Percentiles rank a stretch among this genome's conserved stretches.
phyloP scores from a whole-genome alignment of 2,888 invertebrate species.

The Andrena fulva region DNA sequence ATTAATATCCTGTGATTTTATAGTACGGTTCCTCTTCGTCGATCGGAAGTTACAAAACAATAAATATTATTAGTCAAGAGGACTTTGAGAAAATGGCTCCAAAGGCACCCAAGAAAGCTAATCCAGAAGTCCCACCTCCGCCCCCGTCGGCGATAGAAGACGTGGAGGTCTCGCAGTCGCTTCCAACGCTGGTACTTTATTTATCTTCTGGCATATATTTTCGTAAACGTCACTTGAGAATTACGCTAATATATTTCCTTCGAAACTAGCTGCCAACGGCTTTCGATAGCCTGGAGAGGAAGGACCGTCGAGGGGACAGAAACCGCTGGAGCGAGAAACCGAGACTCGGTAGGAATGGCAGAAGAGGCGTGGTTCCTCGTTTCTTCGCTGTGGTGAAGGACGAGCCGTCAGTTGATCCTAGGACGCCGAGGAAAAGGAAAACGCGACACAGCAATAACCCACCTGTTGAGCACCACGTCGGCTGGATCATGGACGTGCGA shows the following conservation, averaged over 20 bases:
- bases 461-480: conserved; percentile 97
- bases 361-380: conserved; percentile 89
- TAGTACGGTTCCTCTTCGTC: conserved; percentile 85
- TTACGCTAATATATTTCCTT: not conserved
- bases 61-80: conserved; percentile 95
- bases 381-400: conserved; percentile 98
- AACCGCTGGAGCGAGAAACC: conserved; percentile 74
- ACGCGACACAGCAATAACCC: conserved; percentile 97
- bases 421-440: conserved; percentile 93
- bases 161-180: conserved; percentile 75
- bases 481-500: conserved; percentile 98
- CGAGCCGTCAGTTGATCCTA: conserved; percentile 87
- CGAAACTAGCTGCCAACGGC: conserved; percentile 40
- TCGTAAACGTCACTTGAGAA: too few species aligned
- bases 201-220: not conserved
- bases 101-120: conserved; percentile 88
- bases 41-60: conserved; percentile 91
- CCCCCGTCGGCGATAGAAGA: conserved; percentile 88
- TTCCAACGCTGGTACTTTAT: conserved; percentile 71
- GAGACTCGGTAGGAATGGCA: conserved; percentile 64
- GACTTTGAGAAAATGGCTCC: conserved; percentile 93
- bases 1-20: conserved; percentile 21
- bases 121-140: conserved; percentile 93
- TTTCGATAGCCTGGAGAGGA: conserved; percentile 73
- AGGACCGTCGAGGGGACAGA: conserved; percentile 75